A percentile compares a stretch with the other conserved stretches of the same genome.
Evolutionary conservation across 2,113 vertebrate species (phyloP).

Genomic region (Glaucidium brasilianum): DNA sequence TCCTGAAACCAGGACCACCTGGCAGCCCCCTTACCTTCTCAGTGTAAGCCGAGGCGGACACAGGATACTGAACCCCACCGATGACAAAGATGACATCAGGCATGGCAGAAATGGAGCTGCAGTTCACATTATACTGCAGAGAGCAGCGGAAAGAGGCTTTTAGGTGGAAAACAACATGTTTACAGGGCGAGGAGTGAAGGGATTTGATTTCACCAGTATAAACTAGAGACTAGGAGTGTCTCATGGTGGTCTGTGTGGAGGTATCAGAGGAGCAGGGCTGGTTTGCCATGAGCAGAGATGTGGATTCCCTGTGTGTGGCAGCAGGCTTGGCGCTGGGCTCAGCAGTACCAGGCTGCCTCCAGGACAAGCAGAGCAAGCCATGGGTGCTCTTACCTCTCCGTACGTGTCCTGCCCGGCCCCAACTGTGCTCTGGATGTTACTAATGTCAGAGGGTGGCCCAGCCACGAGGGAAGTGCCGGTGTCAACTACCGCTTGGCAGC

Average conservation of each 20-base stretch:
- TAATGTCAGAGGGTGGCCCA: slow-evolving; percentile 57
- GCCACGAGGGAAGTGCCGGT: slow-evolving; percentile 76
- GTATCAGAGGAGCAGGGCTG: not conserved
- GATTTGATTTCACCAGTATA: rapidly evolving
- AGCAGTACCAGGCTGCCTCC: not conserved
- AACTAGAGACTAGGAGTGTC: not conserved
- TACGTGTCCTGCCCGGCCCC: slow-evolving; percentile 43
- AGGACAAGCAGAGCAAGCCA: not conserved
- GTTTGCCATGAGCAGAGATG: rapidly evolving
- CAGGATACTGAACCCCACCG: not conserved
- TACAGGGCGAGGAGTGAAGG: not conserved
- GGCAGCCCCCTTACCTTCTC: slow-evolving; percentile 9
- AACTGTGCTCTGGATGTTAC: slow-evolving; percentile 47
- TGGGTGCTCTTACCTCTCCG: slow-evolving; percentile 56
- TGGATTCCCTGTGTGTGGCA: rapidly evolving
- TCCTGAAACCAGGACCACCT: not conserved
- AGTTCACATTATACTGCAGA: slow-evolving; percentile 55
- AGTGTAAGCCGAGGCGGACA: slow-evolving; percentile 48
- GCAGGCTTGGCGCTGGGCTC: not conserved
- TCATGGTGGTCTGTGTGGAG: not conserved
- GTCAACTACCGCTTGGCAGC: slow-evolving; percentile 82
- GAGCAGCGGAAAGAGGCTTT: not conserved
- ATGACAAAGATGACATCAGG: slow-evolving; percentile 68
- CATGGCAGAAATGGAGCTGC: slow-evolving; percentile 42
- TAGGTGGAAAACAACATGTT: not conserved